Base-by-base conservation (phyloP, 2,113 vertebrate species). In the Piaya cayana region DNA sequence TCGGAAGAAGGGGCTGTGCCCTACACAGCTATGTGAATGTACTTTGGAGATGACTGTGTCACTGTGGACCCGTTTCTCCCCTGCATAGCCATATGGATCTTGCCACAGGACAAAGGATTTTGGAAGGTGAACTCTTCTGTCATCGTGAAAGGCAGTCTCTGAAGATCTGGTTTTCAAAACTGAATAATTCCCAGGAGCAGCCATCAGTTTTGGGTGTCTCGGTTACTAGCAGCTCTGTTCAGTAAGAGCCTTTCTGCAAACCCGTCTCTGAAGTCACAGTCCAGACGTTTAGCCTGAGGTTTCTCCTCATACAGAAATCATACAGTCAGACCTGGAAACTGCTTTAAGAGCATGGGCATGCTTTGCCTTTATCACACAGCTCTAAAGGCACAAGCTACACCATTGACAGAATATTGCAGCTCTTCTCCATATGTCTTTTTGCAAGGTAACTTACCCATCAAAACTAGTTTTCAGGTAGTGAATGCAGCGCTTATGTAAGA, bases 361-460 rank as follows among this genome's bases (percentile, higher is more conserved):
- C 45, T 71, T 32, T 60, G 59, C 36, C 64, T 88, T 70, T n/a
- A 9, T 22, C 56, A 18, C 4, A 5, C 70, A 67, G 7, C 72
- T 14, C 36, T 3, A 1, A 1, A 29, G 1, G 29, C 0, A 0
- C 23, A 37, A 70, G 52, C 69, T 32, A 72, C 19, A 15, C 7
- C 67, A 52, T 30, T 1, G 0, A 39, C 26, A 45, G 63, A n/a
- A 11, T 1, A 4, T 0, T 67, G 49, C 43, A 82, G 12, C 37
- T 18, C 17, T 32, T 20, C 50, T 9, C 42, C 32, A 12, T 5
- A 12, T 2, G 0, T 43, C 8, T 2, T 29, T 67, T 45, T 63
- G 12, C 36, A 53, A 72, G 7, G 50, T 30, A 32, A 4, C 60
- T 22, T 14, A 21, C 12, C 45, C 62, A 53, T 29, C 58, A 62